Conservation (phyloP, 2,888 invertebrate genomes). For the Stenoptilia bipunctidactyla region DNA sequence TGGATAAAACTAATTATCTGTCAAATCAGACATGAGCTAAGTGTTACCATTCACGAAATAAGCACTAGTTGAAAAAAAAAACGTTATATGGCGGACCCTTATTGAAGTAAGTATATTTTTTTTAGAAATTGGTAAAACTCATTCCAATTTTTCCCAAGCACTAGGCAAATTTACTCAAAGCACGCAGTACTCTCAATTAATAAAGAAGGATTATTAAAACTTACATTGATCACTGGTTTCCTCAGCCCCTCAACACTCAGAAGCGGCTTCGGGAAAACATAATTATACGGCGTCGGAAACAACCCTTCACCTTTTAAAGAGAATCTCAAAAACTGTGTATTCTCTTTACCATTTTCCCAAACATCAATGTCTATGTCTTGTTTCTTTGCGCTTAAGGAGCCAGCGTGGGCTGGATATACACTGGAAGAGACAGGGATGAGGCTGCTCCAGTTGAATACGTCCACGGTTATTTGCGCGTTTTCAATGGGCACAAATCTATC, state of each 20-base stretch:
- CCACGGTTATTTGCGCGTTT: constrained; percentile 63
- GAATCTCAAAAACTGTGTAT: constrained; percentile 48
- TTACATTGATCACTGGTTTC: constrained; percentile 70
- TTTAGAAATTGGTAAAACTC: no score
- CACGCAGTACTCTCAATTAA: no score
- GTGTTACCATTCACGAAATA: no score
- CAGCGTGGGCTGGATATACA: constrained; percentile 27
- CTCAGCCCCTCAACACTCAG: constrained; percentile 63
- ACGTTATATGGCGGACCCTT: no score
- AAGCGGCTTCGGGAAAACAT: constrained; percentile 74
- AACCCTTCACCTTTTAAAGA: constrained; percentile 58
- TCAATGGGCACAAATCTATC: constrained; percentile 64
- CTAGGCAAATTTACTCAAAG: no score
- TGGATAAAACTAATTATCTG: no score
- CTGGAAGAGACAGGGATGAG: constrained; percentile 40
- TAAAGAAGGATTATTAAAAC: no score
- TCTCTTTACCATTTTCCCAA: constrained; percentile 28
- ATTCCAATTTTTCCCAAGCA: no score
- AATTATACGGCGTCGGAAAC: constrained; percentile 73
- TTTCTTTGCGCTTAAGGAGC: constrained; percentile 31
- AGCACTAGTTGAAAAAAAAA: no score
- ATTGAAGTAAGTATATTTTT: no score
- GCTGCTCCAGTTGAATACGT: constrained; percentile 72
- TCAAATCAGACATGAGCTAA: no score
- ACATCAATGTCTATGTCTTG: constrained; percentile 29